Conservation (phyloP, 2,888 invertebrate genomes). For the Ornithoptera alexandrae region DNA sequence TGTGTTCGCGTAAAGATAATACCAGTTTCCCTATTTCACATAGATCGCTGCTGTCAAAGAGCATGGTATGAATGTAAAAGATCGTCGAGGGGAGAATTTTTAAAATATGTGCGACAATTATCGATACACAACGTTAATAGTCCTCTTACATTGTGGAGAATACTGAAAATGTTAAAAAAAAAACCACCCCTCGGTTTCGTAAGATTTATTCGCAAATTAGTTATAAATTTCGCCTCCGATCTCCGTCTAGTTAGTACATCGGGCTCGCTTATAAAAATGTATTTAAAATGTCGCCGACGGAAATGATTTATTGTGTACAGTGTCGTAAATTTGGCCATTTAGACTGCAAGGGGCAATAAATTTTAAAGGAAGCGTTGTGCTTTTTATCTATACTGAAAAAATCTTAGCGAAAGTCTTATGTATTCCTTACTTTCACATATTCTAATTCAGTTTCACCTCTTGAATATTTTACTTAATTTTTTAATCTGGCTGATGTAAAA, state of each 20-base stretch:
- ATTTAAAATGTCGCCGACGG: conserved; percentile 75
- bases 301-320: conserved; percentile 72
- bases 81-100: conserved; percentile 55
- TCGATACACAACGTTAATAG: conserved; percentile 79
- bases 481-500: too few species aligned
- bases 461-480: too few species aligned
- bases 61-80: conserved; percentile 32
- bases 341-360: conserved; percentile 66
- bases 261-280: conserved; percentile 77
- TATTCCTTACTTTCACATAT: neutral
- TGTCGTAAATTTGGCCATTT: conserved; percentile 78
- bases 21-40: conserved; percentile 43
- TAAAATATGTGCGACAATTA: conserved; percentile 81
- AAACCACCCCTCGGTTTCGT: conserved; percentile 55
- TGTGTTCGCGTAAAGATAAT: conserved; percentile 53
- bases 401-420: neutral
- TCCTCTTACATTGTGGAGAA: conserved; percentile 68
- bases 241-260: conserved; percentile 52
- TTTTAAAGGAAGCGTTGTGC: conserved; percentile 44
- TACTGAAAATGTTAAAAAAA: conserved; percentile 59
- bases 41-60: conserved; percentile 35
- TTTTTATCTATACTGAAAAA: conserved; percentile 2
- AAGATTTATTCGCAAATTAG: conserved; percentile 80
- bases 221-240: conserved; percentile 71
- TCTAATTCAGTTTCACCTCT: neutral